A percentile compares a stretch with the other conserved stretches of the same genome.
phyloP scores from a whole-genome alignment of 1,140 invertebrate genomes.

The Dendrolimus punctatus region DNA sequence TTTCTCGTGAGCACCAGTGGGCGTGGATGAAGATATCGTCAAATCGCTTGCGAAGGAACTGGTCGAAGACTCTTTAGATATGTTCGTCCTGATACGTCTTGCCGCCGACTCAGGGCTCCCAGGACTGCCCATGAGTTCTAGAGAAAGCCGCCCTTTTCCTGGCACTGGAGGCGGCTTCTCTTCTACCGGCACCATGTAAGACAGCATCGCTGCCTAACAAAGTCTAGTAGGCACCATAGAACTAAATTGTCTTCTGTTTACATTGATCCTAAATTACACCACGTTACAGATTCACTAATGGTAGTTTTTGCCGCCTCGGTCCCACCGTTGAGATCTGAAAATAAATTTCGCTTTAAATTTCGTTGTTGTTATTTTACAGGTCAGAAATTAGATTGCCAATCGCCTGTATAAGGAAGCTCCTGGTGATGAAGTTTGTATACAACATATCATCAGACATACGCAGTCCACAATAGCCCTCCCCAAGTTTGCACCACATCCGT shows the following conservation, averaged over 20 bases:
- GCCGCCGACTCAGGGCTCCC: conserved; percentile 43
- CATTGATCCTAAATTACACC: too few relatives aligned
- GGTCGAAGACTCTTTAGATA: conserved; percentile 73
- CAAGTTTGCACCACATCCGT: too few relatives aligned
- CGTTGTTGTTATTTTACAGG: too few relatives aligned
- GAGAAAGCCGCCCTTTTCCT: conserved; percentile 65
- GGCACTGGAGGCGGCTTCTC: conserved; percentile 75
- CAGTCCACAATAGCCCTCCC: too few relatives aligned
- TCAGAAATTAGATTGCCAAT: too few relatives aligned
- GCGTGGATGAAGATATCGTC: conserved; percentile 72
- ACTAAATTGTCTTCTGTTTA: not conserved
- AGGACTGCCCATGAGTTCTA: conserved; percentile 55
- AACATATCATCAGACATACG: too few relatives aligned
- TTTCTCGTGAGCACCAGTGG: conserved; percentile 70
- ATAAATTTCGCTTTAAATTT: too few relatives aligned
- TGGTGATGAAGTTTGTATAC: too few relatives aligned
- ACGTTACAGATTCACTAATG: too few relatives aligned
- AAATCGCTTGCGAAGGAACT: conserved; percentile 74
- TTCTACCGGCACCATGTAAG: conserved; percentile 77
- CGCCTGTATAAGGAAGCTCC: too few relatives aligned
- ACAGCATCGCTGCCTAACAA: conserved; percentile 70
- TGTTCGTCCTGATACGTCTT: conserved; percentile 46
- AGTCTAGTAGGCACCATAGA: conserved; percentile 16
- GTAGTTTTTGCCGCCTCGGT: too few relatives aligned
- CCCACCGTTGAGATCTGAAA: too few relatives aligned